These are phyloP conservation scores for Ctenosaura bakeri DNA, from an alignment of 2,797 vertebrate genomes.

Conservation along the genomic window DNA sequence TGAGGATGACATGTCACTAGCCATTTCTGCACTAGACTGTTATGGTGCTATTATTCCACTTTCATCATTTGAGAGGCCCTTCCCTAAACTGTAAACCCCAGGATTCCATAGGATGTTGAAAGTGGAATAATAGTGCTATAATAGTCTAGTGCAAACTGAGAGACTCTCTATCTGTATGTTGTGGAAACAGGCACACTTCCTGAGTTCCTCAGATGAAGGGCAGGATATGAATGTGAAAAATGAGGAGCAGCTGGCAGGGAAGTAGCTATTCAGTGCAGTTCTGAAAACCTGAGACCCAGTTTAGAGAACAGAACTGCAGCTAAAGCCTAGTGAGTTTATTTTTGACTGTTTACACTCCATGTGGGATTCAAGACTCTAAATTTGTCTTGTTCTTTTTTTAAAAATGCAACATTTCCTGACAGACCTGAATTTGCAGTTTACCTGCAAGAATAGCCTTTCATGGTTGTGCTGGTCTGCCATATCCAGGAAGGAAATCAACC, in stretches of 20 bases:
- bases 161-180: no score
- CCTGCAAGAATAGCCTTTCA: constrained; percentile 66
- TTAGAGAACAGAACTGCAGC: constrained; percentile 58
- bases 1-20: neutral
- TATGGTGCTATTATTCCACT: no score
- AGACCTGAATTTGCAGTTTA: constrained; percentile 71
- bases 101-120: no score
- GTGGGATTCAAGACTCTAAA: constrained; percentile 75
- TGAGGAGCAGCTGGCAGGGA: neutral
- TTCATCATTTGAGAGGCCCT: no score
- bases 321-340: constrained; percentile 37
- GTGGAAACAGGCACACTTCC: neutral
- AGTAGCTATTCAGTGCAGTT: constrained; percentile 23
- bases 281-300: constrained; percentile 49
- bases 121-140: no score
- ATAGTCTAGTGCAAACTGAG: no score
- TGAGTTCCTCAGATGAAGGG: neutral
- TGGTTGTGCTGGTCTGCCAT: constrained; percentile 66
- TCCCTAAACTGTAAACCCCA: no score
- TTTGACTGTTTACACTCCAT: constrained; percentile 61
- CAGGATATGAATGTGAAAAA: neutral
- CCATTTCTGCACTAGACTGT: no score
- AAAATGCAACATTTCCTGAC: constrained; percentile 74
- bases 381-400: constrained; percentile 67
- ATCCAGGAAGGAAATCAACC: neutral